Conservation (phyloP, 2,797 vertebrate species). For the Lemur catta region DNA sequence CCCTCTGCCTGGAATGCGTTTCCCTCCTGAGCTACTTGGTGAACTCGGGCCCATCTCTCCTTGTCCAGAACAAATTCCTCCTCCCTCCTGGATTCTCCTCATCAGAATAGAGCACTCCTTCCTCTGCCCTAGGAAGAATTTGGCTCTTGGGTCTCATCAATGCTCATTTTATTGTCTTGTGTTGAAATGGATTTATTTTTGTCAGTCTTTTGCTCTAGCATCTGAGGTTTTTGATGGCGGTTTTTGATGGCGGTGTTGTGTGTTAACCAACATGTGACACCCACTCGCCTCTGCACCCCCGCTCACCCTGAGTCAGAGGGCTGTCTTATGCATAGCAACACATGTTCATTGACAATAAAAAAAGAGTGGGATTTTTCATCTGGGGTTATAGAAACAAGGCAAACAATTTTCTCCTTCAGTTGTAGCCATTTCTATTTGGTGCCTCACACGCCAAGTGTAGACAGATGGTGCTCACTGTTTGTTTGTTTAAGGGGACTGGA, state of each 20-base stretch:
- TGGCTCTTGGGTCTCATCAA: background rate
- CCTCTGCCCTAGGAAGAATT: background rate
- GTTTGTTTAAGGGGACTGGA: too few species aligned
- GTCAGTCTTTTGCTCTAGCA: background rate
- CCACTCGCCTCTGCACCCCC: accelerated
- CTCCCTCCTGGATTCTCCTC: background rate
- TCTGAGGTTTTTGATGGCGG: background rate
- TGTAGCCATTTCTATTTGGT: background rate
- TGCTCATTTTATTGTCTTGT: background rate
- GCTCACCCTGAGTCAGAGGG: background rate
- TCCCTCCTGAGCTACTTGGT: background rate
- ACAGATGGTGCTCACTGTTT: accelerated
- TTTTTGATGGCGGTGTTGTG: background rate
- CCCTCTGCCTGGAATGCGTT: background rate
- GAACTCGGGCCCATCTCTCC: background rate
- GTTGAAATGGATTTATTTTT: background rate
- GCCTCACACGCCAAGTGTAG: background rate
- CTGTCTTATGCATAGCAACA: background rate
- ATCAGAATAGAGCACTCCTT: background rate
- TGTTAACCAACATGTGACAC: background rate
- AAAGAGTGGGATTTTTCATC: background rate
- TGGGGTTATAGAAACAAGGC: background rate
- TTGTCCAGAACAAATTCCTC: background rate
- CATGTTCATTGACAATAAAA: background rate
- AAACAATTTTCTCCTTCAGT: background rate